phyloP scores from a whole-genome alignment of 2,113 vertebrate genomes.

The Mesitornis unicolor region DNA sequence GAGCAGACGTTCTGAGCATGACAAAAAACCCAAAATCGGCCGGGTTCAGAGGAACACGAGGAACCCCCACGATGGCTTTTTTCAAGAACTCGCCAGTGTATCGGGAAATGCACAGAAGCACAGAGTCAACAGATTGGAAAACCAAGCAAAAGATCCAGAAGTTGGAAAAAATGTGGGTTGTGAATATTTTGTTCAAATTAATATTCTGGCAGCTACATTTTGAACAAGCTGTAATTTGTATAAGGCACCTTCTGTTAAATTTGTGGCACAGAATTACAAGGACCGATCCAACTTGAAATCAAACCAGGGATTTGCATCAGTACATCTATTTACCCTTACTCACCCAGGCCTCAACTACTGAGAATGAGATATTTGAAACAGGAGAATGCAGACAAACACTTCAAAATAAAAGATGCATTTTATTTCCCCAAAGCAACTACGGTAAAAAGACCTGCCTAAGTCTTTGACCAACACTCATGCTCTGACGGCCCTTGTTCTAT shows the following conservation, averaged over 20 bases:
- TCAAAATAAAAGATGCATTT: neutral
- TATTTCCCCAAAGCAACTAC: neutral
- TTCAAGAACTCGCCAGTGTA: neutral
- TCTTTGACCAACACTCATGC: neutral
- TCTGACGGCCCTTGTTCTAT: neutral
- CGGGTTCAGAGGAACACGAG: neutral
- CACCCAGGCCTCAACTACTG: neutral
- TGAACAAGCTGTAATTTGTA: slow-evolving; percentile 71
- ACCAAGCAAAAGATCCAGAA: slow-evolving; percentile 52
- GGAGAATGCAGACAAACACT: neutral
- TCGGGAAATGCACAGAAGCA: slow-evolving; percentile 18
- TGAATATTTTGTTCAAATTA: slow-evolving; percentile 72
- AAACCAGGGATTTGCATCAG: slow-evolving; percentile 40
- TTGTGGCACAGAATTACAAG: slow-evolving; percentile 45
- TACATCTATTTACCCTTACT: slow-evolving; percentile 47
- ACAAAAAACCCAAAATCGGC: neutral
- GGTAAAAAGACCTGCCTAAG: neutral
- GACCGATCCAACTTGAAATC: slow-evolving; percentile 60
- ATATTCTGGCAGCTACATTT: slow-evolving; percentile 74
- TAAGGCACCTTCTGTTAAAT: slow-evolving; percentile 73
- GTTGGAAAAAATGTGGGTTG: slow-evolving; percentile 15
- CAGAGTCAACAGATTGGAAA: slow-evolving; percentile 53
- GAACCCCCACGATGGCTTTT: neutral
- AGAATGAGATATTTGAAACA: neutral
- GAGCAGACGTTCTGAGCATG: slow-evolving; percentile 2